These are phyloP conservation scores for Laodelphax striatellus DNA, from an alignment of 1,140 invertebrate species.

Conservation along the genomic window DNA sequence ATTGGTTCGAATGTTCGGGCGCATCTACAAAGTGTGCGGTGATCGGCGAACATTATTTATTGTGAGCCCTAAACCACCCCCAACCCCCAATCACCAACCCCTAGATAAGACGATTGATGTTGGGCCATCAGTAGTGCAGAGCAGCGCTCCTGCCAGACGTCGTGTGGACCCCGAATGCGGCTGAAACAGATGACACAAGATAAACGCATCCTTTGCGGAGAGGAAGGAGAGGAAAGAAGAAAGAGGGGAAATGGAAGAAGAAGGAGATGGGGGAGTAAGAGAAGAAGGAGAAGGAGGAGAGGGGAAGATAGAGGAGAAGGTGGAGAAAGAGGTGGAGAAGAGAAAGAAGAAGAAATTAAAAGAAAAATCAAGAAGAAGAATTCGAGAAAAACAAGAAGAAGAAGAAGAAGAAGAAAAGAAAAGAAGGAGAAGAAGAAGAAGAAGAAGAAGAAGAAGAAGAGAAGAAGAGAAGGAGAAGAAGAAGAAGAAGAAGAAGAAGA, in stretches of 20 bases:
- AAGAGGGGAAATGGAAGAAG: background rate
- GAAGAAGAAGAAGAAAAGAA: conserved; percentile 2
- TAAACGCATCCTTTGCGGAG: too few species aligned
- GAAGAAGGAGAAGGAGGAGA: background rate
- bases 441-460: conserved; percentile 3
- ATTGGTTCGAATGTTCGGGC: too few species aligned
- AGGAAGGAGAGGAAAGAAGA: background rate
- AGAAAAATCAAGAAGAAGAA: background rate
- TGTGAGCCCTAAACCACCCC: too few species aligned
- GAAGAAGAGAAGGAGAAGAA: background rate
- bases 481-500: background rate
- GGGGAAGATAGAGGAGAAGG: background rate
- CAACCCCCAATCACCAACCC: too few species aligned
- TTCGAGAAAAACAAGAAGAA: conserved; percentile 1
- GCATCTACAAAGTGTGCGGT: too few species aligned
- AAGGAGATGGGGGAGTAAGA: background rate
- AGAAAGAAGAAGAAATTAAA: background rate
- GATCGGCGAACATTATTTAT: too few species aligned
- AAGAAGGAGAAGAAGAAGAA: conserved; percentile 4
- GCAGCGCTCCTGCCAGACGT: too few species aligned
- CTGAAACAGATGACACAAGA: too few species aligned
- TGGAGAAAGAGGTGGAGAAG: background rate
- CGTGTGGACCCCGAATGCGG: too few species aligned
- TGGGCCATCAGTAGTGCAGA: too few species aligned
- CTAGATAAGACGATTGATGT: too few species aligned